Percentiles rank a stretch among this genome's conserved stretches.
Evolutionary conservation across 2,888 invertebrate genomes (phyloP).

Genomic region (Sinelater perroti): DNA sequence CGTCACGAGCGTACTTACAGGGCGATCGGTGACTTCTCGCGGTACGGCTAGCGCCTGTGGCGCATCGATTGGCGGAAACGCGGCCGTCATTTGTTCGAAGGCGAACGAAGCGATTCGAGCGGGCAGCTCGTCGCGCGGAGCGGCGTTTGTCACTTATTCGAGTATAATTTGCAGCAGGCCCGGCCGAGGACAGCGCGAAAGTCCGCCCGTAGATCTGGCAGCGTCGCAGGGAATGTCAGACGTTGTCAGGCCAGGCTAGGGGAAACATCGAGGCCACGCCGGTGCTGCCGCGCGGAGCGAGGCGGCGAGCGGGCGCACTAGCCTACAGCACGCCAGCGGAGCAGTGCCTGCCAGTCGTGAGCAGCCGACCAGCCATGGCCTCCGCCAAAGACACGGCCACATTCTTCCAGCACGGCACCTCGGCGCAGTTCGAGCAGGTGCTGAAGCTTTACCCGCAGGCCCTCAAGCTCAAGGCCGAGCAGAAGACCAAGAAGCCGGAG

Average conservation of each 20-base stretch:
- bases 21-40: too few relatives aligned
- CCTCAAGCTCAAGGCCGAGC: constrained; percentile 88
- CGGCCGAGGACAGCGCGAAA: constrained; percentile 14
- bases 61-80: too few relatives aligned
- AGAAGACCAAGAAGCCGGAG: constrained; percentile 88
- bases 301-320: constrained; percentile 47
- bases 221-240: constrained; percentile 56
- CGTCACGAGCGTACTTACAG: too few relatives aligned
- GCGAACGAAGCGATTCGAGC: too few relatives aligned
- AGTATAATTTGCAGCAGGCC: constrained; percentile 17
- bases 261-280: constrained; percentile 53
- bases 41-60: too few relatives aligned
- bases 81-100: too few relatives aligned
- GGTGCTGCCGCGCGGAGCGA: constrained; percentile 49
- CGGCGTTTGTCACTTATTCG: too few relatives aligned
- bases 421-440: constrained; percentile 87
- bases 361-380: constrained; percentile 65
- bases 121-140: too few relatives aligned
- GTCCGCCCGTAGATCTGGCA: too few relatives aligned
- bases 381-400: constrained; percentile 90
- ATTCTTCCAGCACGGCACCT: constrained; percentile 91
- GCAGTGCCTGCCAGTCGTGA: too few relatives aligned
- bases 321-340: constrained; percentile 50
- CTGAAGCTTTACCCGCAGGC: constrained; percentile 92
- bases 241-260: constrained; percentile 57